Conservation (phyloP, 1,140 invertebrate species). For the Papilio helenus region DNA sequence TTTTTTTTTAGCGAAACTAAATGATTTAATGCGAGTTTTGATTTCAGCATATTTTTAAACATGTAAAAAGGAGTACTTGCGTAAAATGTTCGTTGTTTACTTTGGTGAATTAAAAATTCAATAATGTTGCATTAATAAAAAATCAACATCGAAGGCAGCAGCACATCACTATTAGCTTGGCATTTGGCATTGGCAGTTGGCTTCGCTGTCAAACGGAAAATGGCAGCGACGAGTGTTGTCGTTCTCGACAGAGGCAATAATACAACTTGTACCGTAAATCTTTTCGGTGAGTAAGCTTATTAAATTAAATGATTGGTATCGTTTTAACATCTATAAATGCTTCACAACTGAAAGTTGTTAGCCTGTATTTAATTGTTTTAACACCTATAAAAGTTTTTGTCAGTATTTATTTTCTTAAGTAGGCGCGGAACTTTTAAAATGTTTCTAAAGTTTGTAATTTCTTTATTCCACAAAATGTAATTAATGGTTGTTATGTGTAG, state of each 20-base stretch:
- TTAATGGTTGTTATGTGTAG: background rate
- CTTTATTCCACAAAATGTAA: conserved; percentile 13
- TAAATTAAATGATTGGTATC: conserved; percentile 39
- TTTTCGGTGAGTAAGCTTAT: conserved; percentile 90
- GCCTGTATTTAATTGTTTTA: conserved; percentile 58
- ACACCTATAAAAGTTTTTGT: conserved; percentile 74
- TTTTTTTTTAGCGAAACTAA: background rate
- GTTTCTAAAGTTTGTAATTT: conserved; percentile 43
- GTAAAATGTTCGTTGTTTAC: background rate
- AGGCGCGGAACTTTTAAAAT: conserved; percentile 77
- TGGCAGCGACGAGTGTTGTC: conserved; percentile 95
- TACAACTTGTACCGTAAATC: conserved; percentile 96
- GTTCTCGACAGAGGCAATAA: conserved; percentile 96
- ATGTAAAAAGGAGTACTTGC: background rate
- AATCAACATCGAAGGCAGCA: conserved; percentile 20
- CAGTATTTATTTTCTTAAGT: conserved; percentile 73
- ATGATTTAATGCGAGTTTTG: background rate
- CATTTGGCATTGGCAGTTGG: conserved; percentile 71
- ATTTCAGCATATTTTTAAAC: background rate
- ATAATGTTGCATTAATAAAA: conserved; percentile 60
- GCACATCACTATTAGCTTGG: conserved; percentile 44
- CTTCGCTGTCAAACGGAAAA: conserved; percentile 83
- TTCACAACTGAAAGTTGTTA: conserved; percentile 11
- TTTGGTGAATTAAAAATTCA: conserved; percentile 13
- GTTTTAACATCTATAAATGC: conserved; percentile 31